A percentile compares a stretch with the other conserved stretches of the same genome.
Conservation (phyloP, 2,888 invertebrate species). For the Pilophorus perplexus region DNA sequence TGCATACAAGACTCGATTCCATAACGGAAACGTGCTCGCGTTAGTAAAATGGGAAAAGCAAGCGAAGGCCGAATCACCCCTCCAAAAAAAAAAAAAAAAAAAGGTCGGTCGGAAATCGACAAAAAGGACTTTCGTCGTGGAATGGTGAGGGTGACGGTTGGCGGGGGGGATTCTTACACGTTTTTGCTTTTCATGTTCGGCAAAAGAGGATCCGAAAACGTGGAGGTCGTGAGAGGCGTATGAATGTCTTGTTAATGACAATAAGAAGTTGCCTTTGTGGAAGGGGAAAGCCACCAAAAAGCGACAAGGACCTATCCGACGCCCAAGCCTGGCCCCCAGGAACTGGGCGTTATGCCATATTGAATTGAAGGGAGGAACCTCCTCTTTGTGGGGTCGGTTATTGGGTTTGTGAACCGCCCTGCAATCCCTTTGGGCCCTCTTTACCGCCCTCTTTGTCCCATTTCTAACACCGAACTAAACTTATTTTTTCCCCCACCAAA, state of each 20-base stretch:
- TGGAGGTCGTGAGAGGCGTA: constrained; percentile 7
- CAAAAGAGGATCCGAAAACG: constrained; percentile 1
- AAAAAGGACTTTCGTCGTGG: no score
- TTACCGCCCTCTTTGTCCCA: constrained; percentile 32
- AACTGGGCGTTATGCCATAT: constrained; percentile 27
- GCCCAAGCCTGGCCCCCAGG: no score
- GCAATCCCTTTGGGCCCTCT: constrained; percentile 35
- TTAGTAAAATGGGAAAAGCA: no score
- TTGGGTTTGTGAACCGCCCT: constrained; percentile 34
- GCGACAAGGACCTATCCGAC: neutral
- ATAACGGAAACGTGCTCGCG: no score
- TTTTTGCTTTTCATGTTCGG: neutral
- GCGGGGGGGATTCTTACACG: constrained; percentile 1
- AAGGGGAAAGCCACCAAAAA: no score
- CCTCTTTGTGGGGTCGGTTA: constrained; percentile 22
- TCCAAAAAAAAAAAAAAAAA: no score
- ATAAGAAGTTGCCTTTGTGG: constrained; percentile 17
- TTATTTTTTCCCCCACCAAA: constrained; percentile 13
- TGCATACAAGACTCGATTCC: no score
- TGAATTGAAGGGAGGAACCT: constrained; percentile 14
- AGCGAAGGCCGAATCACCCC: no score
- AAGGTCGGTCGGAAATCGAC: no score
- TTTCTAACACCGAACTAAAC: constrained; percentile 19
- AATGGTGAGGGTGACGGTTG: no score
- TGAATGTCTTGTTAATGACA: constrained; percentile 21